Evolutionary conservation across 2,797 vertebrate species (phyloP).

Genomic region (Hipposideros larvatus): DNA sequence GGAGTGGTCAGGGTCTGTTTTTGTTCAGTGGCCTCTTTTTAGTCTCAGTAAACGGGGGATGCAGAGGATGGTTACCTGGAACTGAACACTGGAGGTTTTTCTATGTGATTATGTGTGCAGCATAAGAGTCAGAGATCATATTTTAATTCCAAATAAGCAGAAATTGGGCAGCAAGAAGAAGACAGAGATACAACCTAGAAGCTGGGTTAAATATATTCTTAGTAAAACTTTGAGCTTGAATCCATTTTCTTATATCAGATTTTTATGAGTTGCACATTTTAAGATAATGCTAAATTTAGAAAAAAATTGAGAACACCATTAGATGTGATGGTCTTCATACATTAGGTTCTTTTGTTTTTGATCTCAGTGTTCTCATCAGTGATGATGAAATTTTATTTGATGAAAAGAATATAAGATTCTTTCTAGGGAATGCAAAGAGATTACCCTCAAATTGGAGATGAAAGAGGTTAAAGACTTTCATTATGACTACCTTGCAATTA

Average conservation of each 20-base stretch:
- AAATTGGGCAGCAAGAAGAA: neutral
- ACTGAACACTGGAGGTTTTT: neutral
- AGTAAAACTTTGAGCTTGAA: conserved; percentile 40
- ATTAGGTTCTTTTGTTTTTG: conserved; percentile 67
- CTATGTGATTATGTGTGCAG: neutral
- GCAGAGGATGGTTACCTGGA: neutral
- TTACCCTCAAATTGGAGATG: conserved; percentile 66
- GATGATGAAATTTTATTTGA: conserved; percentile 54
- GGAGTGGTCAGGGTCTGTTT: conserved; percentile 51
- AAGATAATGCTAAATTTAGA: conserved; percentile 53
- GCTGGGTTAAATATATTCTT: conserved; percentile 10
- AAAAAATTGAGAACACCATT: conserved; percentile 20
- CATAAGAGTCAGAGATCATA: neutral
- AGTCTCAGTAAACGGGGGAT: neutral
- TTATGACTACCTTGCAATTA: conserved; percentile 81
- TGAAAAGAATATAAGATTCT: conserved; percentile 10
- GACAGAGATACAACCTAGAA: neutral
- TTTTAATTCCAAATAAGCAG: conserved; percentile 30
- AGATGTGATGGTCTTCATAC: conserved; percentile 16
- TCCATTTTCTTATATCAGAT: conserved; percentile 14
- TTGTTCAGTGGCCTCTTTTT: conserved; percentile 53
- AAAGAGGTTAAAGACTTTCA: conserved; percentile 78
- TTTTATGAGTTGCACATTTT: conserved; percentile 60
- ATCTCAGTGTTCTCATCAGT: conserved; percentile 60
- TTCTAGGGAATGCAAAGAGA: conserved; percentile 58